Evolutionary conservation across 1,140 invertebrate genomes (phyloP).

Genomic region (Pseudomyrmex concolor): DNA sequence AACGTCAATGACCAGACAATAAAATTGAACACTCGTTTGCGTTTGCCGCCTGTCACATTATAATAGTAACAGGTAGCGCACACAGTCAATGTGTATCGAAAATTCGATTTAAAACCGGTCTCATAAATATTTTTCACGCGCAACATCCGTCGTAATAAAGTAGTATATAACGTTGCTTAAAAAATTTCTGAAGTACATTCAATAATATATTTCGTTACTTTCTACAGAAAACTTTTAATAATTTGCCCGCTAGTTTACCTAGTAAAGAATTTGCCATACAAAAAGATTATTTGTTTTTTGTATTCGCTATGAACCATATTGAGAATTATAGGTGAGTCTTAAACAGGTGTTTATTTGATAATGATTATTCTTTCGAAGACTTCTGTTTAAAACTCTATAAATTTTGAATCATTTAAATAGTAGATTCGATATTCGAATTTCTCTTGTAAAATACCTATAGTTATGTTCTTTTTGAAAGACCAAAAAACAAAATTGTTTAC

Average conservation of each 20-base stretch:
- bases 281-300: too few relatives aligned
- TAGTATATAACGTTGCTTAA: slow-evolving; percentile 35
- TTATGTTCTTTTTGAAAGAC: too few relatives aligned
- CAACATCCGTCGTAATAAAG: slow-evolving; percentile 63
- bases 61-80: slow-evolving; percentile 49
- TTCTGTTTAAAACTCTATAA: background rate
- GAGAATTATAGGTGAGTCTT: background rate
- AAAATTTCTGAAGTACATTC: slow-evolving; percentile 40
- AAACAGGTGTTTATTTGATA: slow-evolving; percentile 16
- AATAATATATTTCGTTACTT: slow-evolving; percentile 55
- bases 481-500: background rate
- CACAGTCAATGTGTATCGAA: slow-evolving; percentile 57
- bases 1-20: slow-evolving; percentile 62
- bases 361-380: background rate
- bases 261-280: too few relatives aligned
- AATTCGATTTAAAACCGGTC: slow-evolving; percentile 63
- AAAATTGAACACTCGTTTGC: slow-evolving; percentile 61
- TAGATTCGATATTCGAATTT: too few relatives aligned
- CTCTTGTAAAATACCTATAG: too few relatives aligned
- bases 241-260: background rate
- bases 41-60: slow-evolving; percentile 14
- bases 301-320: background rate
- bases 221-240: slow-evolving; percentile 34
- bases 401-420: background rate
- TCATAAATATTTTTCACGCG: slow-evolving; percentile 30